Evolutionary conservation across 2,888 invertebrate genomes (phyloP).

Genomic region (Pseudococcus viburni): DNA sequence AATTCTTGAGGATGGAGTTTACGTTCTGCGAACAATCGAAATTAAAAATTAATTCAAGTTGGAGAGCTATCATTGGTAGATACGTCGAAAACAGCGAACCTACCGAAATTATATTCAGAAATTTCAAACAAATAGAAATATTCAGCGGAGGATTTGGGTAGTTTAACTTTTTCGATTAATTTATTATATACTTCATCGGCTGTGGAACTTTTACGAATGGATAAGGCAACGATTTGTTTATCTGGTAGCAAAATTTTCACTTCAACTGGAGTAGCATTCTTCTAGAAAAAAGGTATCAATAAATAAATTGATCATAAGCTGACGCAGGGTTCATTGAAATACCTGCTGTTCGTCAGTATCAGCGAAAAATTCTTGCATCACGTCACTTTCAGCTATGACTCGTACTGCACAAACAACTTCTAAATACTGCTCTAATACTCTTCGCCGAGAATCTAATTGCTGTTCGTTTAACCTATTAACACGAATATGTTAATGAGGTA

Average conservation of each 20-base stretch:
- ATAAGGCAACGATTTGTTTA: slow-evolving; percentile 88
- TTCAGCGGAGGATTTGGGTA: slow-evolving; percentile 85
- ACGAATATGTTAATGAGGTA: slow-evolving; percentile 53
- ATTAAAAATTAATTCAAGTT: slow-evolving; percentile 4
- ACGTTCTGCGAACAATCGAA: slow-evolving; percentile 79
- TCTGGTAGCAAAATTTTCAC: slow-evolving; percentile 88
- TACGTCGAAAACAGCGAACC: neutral
- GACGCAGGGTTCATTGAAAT: neutral
- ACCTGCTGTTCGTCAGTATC: slow-evolving; percentile 85
- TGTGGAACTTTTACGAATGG: slow-evolving; percentile 88
- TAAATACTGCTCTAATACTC: slow-evolving; percentile 96
- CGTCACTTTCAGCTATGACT: slow-evolving; percentile 97
- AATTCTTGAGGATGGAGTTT: slow-evolving; percentile 94
- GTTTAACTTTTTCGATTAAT: slow-evolving; percentile 86
- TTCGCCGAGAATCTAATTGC: slow-evolving; percentile 92
- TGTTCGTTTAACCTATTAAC: slow-evolving; percentile 86
- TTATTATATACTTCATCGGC: slow-evolving; percentile 93
- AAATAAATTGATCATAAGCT: neutral
- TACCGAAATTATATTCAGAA: slow-evolving; percentile 96
- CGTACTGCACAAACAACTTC: slow-evolving; percentile 98
- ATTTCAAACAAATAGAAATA: slow-evolving; percentile 98
- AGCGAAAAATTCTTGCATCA: slow-evolving; percentile 97
- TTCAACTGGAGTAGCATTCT: slow-evolving; percentile 75
- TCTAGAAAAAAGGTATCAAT: slow-evolving; percentile 69
- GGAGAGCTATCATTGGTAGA: neutral